phyloP scores from a whole-genome alignment of 2,888 invertebrate genomes.

The Netelia virgata region DNA sequence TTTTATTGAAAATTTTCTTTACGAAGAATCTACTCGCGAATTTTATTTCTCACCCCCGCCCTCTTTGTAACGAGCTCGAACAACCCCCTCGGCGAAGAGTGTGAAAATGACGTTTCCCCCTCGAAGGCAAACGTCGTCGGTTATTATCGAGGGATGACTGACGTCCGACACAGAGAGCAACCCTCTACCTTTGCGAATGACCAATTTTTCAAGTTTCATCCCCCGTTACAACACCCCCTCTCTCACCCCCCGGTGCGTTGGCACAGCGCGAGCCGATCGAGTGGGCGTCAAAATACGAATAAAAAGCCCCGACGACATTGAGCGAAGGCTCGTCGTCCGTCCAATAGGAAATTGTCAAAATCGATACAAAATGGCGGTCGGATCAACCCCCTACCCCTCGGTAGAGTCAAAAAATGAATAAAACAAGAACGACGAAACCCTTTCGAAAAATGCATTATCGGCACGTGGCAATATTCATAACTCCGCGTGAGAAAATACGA shows the following conservation, averaged over 20 bases:
- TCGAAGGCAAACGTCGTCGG: slow-evolving; percentile 64
- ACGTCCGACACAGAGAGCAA: slow-evolving; percentile 37
- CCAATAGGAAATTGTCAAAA: slow-evolving; percentile 75
- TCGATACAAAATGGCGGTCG: slow-evolving; percentile 75
- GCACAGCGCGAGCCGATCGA: slow-evolving; percentile 48
- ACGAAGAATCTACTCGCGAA: too few species aligned
- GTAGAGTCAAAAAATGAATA: slow-evolving; percentile 14
- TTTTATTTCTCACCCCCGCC: neutral
- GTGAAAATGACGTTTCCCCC: slow-evolving; percentile 44
- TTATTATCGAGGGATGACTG: slow-evolving; percentile 57
- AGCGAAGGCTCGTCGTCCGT: slow-evolving; percentile 16
- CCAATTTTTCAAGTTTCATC: slow-evolving; percentile 76
- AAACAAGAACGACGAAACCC: neutral
- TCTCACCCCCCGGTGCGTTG: neutral
- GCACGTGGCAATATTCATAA: slow-evolving; percentile 43
- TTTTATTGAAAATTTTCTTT: too few species aligned
- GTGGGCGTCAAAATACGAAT: neutral
- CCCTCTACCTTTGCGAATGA: slow-evolving; percentile 77
- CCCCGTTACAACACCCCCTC: neutral
- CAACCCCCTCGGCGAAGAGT: slow-evolving; percentile 20
- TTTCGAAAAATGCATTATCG: neutral
- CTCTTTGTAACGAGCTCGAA: neutral
- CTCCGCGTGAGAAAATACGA: slow-evolving; percentile 48
- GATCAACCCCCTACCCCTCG: slow-evolving; percentile 20
- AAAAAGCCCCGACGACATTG: neutral